phyloP scores from a whole-genome alignment of 2,888 invertebrate genomes.

The Portevinia maculata region DNA sequence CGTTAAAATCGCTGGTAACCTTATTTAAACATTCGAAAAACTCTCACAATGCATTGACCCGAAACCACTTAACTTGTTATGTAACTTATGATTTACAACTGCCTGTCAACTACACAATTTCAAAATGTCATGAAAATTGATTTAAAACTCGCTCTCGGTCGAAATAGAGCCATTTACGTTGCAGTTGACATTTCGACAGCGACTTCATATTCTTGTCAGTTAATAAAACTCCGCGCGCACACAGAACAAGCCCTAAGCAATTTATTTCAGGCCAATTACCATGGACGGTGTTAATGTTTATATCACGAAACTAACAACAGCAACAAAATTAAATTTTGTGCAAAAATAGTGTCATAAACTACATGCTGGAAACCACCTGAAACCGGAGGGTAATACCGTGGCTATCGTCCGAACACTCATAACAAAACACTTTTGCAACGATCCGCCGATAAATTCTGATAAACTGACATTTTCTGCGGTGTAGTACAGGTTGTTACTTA shows the following conservation, averaged over 20 bases:
- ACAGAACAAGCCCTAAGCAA: conserved; percentile 51
- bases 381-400: conserved; percentile 22
- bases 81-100: conserved; percentile 37
- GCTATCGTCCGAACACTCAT: conserved; percentile 45
- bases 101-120: conserved; percentile 34
- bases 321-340: conserved; percentile 2
- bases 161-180: conserved; percentile 63
- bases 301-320: conserved; percentile 2
- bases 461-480: conserved; percentile 46
- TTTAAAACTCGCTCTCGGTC: conserved; percentile 38
- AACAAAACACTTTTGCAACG: conserved; percentile 38
- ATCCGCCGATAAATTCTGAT: conserved; percentile 53
- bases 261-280: conserved; percentile 35
- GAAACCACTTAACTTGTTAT: conserved; percentile 31
- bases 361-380: conserved; percentile 16
- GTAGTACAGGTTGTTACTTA: conserved; percentile 31
- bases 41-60: conserved; percentile 37
- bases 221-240: conserved; percentile 52
- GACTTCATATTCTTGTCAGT: conserved; percentile 62
- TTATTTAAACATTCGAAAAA: not conserved
- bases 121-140: conserved; percentile 59
- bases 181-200: conserved; percentile 62
- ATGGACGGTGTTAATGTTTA: conserved; percentile 12
- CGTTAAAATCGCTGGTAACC: too few species aligned
- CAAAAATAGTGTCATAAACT: conserved; percentile 7